These are phyloP conservation scores for Cardiocondyla obscurior DNA, from an alignment of 1,140 invertebrate genomes.

Conservation along the genomic window DNA sequence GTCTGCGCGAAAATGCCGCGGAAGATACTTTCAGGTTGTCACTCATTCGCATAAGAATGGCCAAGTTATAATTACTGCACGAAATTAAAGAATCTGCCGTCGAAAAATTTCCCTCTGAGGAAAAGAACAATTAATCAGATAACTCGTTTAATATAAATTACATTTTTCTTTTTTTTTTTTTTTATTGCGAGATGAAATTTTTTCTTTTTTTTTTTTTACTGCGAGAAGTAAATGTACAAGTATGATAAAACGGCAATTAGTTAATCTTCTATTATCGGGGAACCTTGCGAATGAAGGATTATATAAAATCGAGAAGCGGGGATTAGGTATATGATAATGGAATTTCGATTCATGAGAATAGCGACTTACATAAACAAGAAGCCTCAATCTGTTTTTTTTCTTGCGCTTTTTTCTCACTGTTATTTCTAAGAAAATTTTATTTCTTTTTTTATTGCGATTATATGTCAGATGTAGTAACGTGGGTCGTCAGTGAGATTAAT, in stretches of 20 bases:
- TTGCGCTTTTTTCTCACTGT: neutral
- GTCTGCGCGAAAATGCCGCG: slow-evolving; percentile 24
- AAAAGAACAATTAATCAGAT: slow-evolving; percentile 28
- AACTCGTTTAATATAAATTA: neutral
- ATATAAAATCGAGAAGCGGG: slow-evolving; percentile 15
- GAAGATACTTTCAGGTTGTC: neutral
- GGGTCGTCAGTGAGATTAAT: slow-evolving; percentile 24
- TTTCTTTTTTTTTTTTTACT: neutral
- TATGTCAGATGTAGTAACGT: neutral
- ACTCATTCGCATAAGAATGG: slow-evolving; percentile 31
- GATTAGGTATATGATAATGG: slow-evolving; percentile 13
- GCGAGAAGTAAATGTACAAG: neutral
- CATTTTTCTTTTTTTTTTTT: neutral
- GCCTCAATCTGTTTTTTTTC: neutral
- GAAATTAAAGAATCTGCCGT: neutral
- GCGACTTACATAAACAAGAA: slow-evolving; percentile 5
- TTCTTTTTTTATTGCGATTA: neutral
- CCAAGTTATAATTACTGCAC: slow-evolving; percentile 48
- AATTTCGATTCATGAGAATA: neutral
- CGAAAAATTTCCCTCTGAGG: neutral
- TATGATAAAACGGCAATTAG: neutral
- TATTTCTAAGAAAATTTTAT: neutral
- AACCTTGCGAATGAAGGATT: neutral
- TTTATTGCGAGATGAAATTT: neutral
- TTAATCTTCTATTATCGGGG: neutral